Percentiles rank a stretch among this genome's conserved stretches.
Evolutionary conservation across 2,797 vertebrate species (phyloP).

Genomic region (Avahi laniger): DNA sequence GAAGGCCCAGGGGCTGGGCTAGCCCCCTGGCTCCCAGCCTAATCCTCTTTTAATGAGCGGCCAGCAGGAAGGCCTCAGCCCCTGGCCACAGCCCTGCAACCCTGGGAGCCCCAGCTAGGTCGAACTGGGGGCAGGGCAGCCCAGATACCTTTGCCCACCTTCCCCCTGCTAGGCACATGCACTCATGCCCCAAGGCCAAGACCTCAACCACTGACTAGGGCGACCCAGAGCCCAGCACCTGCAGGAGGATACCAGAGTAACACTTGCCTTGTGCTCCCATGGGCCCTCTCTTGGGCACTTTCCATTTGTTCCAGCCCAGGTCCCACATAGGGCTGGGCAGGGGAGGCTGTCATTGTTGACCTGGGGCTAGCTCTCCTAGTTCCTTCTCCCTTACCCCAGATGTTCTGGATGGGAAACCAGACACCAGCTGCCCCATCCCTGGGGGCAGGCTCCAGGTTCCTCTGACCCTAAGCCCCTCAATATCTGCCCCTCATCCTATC

Average conservation of each 20-base stretch:
- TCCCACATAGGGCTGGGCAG: neutral
- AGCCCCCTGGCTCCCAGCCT: slow-evolving; percentile 78
- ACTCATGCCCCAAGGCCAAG: neutral
- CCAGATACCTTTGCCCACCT: neutral
- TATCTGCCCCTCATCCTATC: neutral
- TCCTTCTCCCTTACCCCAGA: too few relatives aligned
- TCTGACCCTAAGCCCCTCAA: neutral
- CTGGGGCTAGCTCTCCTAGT: neutral
- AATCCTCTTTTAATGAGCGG: slow-evolving; percentile 87
- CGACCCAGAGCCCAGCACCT: neutral
- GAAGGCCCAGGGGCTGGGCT: slow-evolving; percentile 57
- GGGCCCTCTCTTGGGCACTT: neutral
- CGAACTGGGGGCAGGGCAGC: slow-evolving; percentile 39
- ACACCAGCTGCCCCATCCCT: neutral
- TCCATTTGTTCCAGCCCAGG: neutral
- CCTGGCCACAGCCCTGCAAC: slow-evolving; percentile 59
- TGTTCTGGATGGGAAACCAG: neutral
- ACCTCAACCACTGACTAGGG: neutral
- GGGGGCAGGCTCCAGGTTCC: neutral
- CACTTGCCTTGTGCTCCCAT: neutral
- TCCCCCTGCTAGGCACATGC: neutral
- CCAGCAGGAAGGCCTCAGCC: slow-evolving; percentile 75
- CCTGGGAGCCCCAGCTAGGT: slow-evolving; percentile 50
- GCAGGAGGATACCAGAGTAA: neutral
- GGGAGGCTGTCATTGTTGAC: neutral